These are phyloP conservation scores for Tragulus kanchil DNA, from an alignment of 2,113 vertebrate genomes.

Conservation along the genomic window DNA sequence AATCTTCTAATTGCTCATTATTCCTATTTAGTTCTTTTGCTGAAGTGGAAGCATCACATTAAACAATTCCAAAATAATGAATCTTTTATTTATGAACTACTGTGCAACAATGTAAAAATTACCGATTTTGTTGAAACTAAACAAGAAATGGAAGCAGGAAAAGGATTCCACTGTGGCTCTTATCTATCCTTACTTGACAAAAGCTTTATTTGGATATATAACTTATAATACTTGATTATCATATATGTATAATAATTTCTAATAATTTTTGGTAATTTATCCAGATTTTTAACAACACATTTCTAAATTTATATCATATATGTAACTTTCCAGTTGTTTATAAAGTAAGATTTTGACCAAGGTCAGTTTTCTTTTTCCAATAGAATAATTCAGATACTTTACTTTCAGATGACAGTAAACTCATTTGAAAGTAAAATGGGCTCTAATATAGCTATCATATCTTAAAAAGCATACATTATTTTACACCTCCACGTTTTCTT, in stretches of 20 bases:
- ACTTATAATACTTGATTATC: neutral
- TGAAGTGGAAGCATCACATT: neutral
- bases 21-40: conserved; percentile 41
- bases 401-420: neutral
- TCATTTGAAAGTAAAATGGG: neutral
- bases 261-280: conserved; percentile 1
- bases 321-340: neutral
- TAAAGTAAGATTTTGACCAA: neutral
- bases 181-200: neutral
- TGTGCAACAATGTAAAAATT: neutral
- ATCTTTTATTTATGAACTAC: neutral
- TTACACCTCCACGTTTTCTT: neutral
- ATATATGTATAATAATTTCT: conserved; percentile 17
- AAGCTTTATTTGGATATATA: neutral
- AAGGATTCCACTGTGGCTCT: neutral
- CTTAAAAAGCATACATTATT: neutral
- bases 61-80: conserved; percentile 53
- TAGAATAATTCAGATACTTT: neutral
- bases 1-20: conserved; percentile 58
- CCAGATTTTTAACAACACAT: neutral
- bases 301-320: conserved; percentile 36
- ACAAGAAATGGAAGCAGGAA: neutral
- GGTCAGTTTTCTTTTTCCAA: neutral
- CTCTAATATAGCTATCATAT: neutral
- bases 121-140: conserved; percentile 30